phyloP scores from a whole-genome alignment of 2,113 vertebrate species.

The Tychaedon coryphoeus region DNA sequence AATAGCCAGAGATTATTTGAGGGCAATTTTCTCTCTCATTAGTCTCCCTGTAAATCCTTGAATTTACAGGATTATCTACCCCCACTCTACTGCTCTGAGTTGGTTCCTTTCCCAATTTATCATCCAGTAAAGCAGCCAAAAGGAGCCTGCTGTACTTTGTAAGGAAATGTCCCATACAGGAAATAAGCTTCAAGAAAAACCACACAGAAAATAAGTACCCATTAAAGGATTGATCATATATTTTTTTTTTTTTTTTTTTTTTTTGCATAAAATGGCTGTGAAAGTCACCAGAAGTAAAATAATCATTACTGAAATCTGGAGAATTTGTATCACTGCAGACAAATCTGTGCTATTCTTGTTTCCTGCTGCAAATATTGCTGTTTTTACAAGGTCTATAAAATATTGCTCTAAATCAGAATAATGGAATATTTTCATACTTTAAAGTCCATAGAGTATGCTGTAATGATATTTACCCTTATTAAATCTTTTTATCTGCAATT shows the following conservation, averaged over 20 bases:
- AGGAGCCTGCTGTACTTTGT: not conserved
- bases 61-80: not conserved
- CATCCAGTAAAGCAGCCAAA: not conserved
- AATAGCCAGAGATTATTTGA: not conserved
- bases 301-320: not conserved
- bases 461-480: not conserved
- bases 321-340: not conserved
- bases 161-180: not conserved
- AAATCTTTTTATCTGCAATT: not conserved
- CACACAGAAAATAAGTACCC: not conserved
- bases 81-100: not conserved
- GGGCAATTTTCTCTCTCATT: not conserved
- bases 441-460: not conserved
- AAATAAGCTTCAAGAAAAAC: not conserved
- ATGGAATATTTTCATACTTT: not conserved
- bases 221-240: not conserved
- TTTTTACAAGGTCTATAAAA: not conserved
- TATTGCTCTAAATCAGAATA: not conserved
- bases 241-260: not conserved
- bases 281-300: not conserved
- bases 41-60: not conserved
- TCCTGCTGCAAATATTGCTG: not conserved
- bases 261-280: not conserved
- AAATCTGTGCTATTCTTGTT: not conserved
- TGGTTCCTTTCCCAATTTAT: not conserved